phyloP scores from a whole-genome alignment of 2,113 vertebrate species.

The Poeciliopsis retropinna region DNA sequence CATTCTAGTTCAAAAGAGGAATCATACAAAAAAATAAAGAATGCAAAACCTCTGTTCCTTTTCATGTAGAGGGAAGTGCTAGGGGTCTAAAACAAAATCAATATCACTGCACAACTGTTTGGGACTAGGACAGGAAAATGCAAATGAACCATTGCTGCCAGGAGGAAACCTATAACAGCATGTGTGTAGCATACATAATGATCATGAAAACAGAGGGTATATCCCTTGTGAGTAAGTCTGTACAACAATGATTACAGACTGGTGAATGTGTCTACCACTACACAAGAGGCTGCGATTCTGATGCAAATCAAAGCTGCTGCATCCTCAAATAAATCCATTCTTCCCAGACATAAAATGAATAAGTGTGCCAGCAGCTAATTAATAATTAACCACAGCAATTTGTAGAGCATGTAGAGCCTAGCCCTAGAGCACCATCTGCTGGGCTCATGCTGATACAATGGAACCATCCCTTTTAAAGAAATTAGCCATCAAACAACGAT shows the following conservation, averaged over 20 bases:
- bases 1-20: background rate
- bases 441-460: slow-evolving; percentile 15
- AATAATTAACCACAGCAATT: slow-evolving; percentile 33
- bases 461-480: background rate
- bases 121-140: background rate
- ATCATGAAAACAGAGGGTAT: slow-evolving; percentile 53
- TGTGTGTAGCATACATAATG: slow-evolving; percentile 60
- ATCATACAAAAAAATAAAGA: background rate
- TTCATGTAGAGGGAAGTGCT: background rate
- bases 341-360: slow-evolving; percentile 34
- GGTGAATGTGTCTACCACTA: slow-evolving; percentile 52
- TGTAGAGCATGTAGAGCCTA: slow-evolving; percentile 10
- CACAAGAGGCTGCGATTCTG: slow-evolving; percentile 61
- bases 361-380: slow-evolving; percentile 34
- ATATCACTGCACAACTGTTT: background rate
- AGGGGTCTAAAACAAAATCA: background rate
- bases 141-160: background rate
- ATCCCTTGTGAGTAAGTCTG: slow-evolving; percentile 64
- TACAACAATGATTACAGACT: slow-evolving; percentile 76
- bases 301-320: slow-evolving; percentile 65
- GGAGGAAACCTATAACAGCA: background rate
- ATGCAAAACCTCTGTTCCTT: background rate
- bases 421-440: slow-evolving; percentile 60
- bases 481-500: no score
- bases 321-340: slow-evolving; percentile 55